Conservation (phyloP, 2,113 vertebrate genomes). For the Oreochromis aureus region DNA sequence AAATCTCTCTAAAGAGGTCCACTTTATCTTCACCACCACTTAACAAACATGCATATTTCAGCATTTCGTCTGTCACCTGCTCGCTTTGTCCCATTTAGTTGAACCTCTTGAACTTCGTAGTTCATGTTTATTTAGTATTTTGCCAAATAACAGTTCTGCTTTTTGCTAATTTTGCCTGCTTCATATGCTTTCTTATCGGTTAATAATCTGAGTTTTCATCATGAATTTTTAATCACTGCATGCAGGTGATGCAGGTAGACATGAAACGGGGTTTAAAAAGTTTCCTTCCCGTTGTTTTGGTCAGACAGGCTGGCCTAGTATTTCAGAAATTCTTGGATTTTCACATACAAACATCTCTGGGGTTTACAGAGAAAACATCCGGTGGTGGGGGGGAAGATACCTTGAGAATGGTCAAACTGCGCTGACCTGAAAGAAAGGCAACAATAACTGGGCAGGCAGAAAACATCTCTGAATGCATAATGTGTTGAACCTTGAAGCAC, state of each 20-base stretch:
- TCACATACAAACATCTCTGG: background rate
- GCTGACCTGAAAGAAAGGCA: background rate
- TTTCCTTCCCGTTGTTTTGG: background rate
- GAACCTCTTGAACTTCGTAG: background rate
- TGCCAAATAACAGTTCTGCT: background rate
- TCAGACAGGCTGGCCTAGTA: background rate
- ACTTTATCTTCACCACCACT: background rate
- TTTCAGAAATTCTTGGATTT: background rate
- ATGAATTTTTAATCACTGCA: too few relatives aligned
- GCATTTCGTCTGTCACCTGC: background rate
- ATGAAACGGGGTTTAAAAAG: accelerated
- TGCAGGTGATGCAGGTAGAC: too few relatives aligned
- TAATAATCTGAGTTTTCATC: background rate
- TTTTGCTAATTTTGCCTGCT: background rate
- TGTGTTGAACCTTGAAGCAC: background rate
- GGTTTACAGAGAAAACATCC: background rate
- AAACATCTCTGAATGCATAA: background rate
- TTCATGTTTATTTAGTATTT: background rate
- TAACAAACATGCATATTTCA: background rate
- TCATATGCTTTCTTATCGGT: accelerated
- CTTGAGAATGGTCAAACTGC: background rate
- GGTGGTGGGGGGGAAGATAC: accelerated
- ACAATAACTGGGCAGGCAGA: background rate
- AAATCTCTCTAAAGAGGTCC: background rate
- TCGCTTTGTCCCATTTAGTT: accelerated